Base-by-base conservation (phyloP, 2,113 vertebrate genomes). In the Pelobates fuscus region DNA sequence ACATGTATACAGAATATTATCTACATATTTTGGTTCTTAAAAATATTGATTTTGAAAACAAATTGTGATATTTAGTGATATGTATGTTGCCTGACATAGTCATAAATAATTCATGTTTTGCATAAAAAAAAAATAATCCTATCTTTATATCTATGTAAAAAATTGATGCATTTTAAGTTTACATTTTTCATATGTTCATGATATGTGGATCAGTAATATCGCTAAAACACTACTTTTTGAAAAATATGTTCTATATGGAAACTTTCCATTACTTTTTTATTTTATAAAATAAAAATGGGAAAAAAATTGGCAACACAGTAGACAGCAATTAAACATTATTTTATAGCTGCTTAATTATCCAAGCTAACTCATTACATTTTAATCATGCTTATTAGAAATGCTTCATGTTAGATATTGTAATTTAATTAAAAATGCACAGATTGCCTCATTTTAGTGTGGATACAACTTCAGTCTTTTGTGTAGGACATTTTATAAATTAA, bases 281-380 rank as follows among this genome's bases (percentile, higher is more conserved):
- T 62, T 73, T 73, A 73, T 64, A 64, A 32, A 63, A 63, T 57
- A 27, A 64, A 65, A 64, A 73, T 73, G 71, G 44, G 64, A 73
- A 73, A 73, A 64, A 64, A 73, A 73, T 64, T 73, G 71, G 60
- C 60, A 64, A 26, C 27, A 64, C 46, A 64, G 64, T 73, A 73
- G 63, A 60, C 46, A 73, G 71, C 71, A 73, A 73, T 73, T 73
- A 73, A 55, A 73, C 71, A 73, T 73, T 73, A 64, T 62, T 72
- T 72, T 73, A 73, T 73, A 73, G 60, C 61, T 73, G 52, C 71
- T 73, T 73, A 73, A 73, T 73, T 73, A 73, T 64, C 60, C 60
- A 41, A 30, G 61, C 71, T 65, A 54, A 44, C 71, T 73, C 71
- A 73, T 73, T 65, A 73, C 60, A 73, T 73, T 73, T 73, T 60